Base-by-base conservation (phyloP, 92 coral and sea anemone species). In the Siderastrea radians region DNA sequence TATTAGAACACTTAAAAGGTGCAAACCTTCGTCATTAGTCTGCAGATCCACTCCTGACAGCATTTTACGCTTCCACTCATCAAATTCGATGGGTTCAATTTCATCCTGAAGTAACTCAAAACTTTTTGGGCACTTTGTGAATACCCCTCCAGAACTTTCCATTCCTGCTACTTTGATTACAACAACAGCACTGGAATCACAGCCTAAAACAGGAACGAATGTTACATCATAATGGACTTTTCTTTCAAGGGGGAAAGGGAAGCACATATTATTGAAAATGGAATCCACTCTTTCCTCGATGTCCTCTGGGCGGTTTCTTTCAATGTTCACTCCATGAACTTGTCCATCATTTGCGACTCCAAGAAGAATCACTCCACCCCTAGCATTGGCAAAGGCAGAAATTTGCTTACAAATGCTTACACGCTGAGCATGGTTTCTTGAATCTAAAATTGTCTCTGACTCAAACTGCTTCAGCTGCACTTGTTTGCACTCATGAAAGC, bases 321-420 rank as follows among this genome's bases (percentile, higher is more conserved):
- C 45, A 5, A 15, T 1, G 0, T 47, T 1, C 3, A n/a, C 7
- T 1, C 81, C 81, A 12, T 0, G 2, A 1, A 60, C 69, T 14
- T 15, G 7, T 1, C 81, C 57, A 1, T 59, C 12, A 15, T 77
- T 45, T 59, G 69, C 46, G 1, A 77, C 50, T 8, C 81, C 69
- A 6, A 77, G 26, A 4, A 77, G 44, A 45, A 77, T 47, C 1
- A 60, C 54, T 1, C 81, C 81, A 45, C 81, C 81, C 0, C 69
- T 58, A 4, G 43, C 11, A 48, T 77, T 77, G 12, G 81, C 81
- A 59, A 77, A 77, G 69, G 81, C 68, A 3, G 69, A 77, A 3
- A 77, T 47, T 2, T 8, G 11, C 13, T 47, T 46, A 0, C 55
- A 6, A 6, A 77, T 2, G 2, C 2, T 12, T 1, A 60, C 54